phyloP scores from a whole-genome alignment of 2,113 vertebrate genomes.

The Antechinus flavipes region DNA sequence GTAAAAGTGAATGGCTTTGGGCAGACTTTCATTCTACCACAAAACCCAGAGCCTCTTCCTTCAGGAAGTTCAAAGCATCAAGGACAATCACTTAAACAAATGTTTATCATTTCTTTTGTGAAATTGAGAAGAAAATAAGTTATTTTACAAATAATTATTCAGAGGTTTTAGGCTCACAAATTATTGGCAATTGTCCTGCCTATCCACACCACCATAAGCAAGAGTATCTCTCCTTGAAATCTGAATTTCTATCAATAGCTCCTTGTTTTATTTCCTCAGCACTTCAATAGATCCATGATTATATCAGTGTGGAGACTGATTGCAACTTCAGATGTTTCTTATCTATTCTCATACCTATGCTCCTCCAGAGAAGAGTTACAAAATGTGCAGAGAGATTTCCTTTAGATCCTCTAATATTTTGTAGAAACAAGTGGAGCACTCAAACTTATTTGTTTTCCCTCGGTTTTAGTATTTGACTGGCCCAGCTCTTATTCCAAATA shows the following conservation, averaged over 20 bases:
- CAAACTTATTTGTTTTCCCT: too few species aligned
- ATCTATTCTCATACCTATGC: not conserved
- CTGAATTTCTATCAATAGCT: not conserved
- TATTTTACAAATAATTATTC: not conserved
- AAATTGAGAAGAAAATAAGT: not conserved
- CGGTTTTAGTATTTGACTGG: too few species aligned
- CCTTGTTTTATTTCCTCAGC: not conserved
- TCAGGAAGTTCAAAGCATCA: not conserved
- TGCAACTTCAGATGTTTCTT: not conserved
- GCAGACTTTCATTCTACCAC: not conserved
- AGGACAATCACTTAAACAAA: not conserved
- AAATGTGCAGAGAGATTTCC: too few species aligned
- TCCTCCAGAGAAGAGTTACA: not conserved
- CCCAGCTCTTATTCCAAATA: too few species aligned
- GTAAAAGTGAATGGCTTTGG: not conserved
- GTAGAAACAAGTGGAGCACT: too few species aligned
- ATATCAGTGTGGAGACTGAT: not conserved
- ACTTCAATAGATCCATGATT: not conserved
- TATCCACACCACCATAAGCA: not conserved
- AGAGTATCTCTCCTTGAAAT: not conserved
- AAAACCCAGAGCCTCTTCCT: not conserved
- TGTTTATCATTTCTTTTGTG: not conserved
- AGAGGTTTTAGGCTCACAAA: not conserved
- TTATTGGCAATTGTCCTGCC: not conserved
- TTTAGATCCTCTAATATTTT: too few species aligned